Evolutionary conservation across 2,797 vertebrate genomes (phyloP).

Genomic region (Gobionotothen gibberifrons): DNA sequence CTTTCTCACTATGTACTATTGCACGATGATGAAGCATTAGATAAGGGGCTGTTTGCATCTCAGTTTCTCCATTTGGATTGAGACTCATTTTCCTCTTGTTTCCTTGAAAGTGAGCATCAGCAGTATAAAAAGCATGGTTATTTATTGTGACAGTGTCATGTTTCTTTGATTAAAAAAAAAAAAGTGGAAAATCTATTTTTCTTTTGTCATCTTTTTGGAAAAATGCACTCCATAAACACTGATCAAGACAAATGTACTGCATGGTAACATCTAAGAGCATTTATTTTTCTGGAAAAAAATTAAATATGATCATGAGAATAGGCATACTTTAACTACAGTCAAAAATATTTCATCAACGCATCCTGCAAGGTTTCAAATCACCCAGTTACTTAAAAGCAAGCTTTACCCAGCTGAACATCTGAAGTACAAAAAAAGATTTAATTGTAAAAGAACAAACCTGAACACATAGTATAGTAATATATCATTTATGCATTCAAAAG

Average conservation of each 20-base stretch:
- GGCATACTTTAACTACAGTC: constrained; percentile 85
- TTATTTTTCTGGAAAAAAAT: constrained; percentile 92
- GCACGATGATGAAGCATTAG: constrained; percentile 73
- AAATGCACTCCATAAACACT: neutral
- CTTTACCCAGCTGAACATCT: constrained; percentile 41
- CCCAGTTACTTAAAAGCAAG: constrained; percentile 39
- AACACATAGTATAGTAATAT: constrained; percentile 52
- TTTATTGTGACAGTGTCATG: constrained; percentile 89
- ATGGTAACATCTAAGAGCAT: constrained; percentile 88
- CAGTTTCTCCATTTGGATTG: constrained; percentile 74
- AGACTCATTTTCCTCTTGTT: constrained; percentile 65
- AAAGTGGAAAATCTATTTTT: constrained; percentile 50
- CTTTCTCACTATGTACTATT: constrained; percentile 76
- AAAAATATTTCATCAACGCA: constrained; percentile 74
- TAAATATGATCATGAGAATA: constrained; percentile 88
- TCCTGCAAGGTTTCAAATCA: constrained; percentile 38
- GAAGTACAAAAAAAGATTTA: constrained; percentile 58
- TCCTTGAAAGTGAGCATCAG: constrained; percentile 73
- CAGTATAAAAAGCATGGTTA: constrained; percentile 86
- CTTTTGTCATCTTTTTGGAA: constrained; percentile 13
- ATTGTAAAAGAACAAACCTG: constrained; percentile 54
- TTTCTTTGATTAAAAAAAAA: constrained; percentile 87
- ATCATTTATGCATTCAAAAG: constrained; percentile 61
- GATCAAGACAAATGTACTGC: constrained; percentile 45
- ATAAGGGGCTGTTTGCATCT: constrained; percentile 68